phyloP scores from a whole-genome alignment of 2,113 vertebrate species.

The Carlito syrichta region DNA sequence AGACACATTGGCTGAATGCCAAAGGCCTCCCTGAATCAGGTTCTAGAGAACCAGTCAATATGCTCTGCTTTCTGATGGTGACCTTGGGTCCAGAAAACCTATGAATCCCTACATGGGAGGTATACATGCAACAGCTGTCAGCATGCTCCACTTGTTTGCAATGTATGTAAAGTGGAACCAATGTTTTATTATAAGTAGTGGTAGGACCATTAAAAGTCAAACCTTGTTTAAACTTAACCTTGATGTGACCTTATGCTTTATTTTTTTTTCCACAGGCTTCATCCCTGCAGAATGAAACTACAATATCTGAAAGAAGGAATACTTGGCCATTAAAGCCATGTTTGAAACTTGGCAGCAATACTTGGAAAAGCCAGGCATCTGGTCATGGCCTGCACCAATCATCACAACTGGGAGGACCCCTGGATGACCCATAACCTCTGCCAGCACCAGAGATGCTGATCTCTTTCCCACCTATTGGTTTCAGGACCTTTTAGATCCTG shows the following conservation, averaged over 20 bases:
- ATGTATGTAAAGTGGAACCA: not conserved
- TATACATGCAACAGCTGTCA: not conserved
- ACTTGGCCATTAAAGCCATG: constrained; percentile 62
- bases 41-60: not conserved
- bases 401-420: constrained; percentile 50
- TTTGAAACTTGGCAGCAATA: constrained; percentile 64
- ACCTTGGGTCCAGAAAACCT: not conserved
- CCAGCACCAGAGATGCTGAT: not conserved
- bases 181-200: not conserved
- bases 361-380: constrained; percentile 64
- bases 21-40: not conserved
- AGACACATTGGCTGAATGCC: not conserved
- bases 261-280: constrained; percentile 63
- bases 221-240: not conserved
- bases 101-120: not conserved
- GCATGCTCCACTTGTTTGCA: not conserved
- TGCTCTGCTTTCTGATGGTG: not conserved
- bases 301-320: constrained; percentile 55
- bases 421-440: constrained; percentile 65
- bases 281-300: constrained; percentile 63
- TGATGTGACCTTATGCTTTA: constrained; percentile 35
- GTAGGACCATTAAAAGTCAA: not conserved
- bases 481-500: constrained; percentile 56
- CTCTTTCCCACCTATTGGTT: constrained; percentile 21
- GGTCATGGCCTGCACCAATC: constrained; percentile 50